phyloP scores from a whole-genome alignment of 2,113 vertebrate genomes.

The Callionymus lyra region DNA sequence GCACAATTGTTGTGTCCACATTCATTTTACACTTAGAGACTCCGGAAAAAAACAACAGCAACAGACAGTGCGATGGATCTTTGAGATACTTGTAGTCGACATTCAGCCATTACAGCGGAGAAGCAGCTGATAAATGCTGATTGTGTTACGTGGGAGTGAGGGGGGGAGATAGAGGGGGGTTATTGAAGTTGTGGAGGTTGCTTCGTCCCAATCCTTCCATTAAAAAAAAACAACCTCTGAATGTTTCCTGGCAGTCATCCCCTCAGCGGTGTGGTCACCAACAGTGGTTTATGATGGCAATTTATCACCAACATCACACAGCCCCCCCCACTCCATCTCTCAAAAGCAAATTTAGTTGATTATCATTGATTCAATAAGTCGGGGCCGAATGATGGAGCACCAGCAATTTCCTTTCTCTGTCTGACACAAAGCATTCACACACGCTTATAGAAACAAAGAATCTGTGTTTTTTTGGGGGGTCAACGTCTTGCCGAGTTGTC shows the following conservation, averaged over 20 bases:
- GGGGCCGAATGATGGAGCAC: constrained; percentile 15
- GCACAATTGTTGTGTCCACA: constrained; percentile 16
- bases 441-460: constrained; percentile 2
- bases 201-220: constrained; percentile 19
- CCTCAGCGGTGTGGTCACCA: constrained; percentile 33
- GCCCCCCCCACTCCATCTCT: constrained; percentile 1
- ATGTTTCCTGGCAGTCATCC: constrained; percentile 11
- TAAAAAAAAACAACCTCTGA: constrained; percentile 8
- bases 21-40: constrained; percentile 22
- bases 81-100: constrained; percentile 36
- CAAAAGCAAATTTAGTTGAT: constrained; percentile 40
- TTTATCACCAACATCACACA: constrained; percentile 34
- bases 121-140: constrained; percentile 56
- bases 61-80: constrained; percentile 47
- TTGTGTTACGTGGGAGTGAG: constrained; percentile 45
- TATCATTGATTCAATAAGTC: constrained; percentile 47
- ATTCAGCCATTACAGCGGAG: constrained; percentile 43
- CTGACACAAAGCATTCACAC: constrained; percentile 10
- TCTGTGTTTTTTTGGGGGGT: background rate
- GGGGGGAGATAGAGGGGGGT: no score
- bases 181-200: constrained; percentile 38
- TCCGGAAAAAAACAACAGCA: constrained; percentile 1
- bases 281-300: constrained; percentile 39
- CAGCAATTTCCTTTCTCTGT: constrained; percentile 21
- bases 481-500: no score